Conservation (phyloP, 2,888 invertebrate species). For the Spilarctia lutea region DNA sequence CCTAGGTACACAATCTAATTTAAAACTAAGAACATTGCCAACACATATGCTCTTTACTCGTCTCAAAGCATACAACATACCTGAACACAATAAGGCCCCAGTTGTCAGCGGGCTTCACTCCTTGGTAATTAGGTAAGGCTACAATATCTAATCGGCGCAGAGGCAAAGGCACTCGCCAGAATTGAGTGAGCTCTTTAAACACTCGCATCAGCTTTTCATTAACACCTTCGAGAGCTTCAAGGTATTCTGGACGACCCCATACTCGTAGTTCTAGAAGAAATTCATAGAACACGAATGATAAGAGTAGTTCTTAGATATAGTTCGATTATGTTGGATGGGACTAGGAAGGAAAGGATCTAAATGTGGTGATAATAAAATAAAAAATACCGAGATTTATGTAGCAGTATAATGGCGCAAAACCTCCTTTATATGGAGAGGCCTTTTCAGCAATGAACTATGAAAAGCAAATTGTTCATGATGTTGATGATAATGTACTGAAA, state of each 20-base stretch:
- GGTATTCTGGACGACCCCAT: slow-evolving; percentile 88
- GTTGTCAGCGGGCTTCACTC: slow-evolving; percentile 91
- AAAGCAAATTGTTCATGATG: too few relatives aligned
- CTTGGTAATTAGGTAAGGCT: slow-evolving; percentile 90
- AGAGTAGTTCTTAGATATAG: not conserved
- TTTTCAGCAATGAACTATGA: too few relatives aligned
- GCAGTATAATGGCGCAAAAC: too few relatives aligned
- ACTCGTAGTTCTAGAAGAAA: slow-evolving; percentile 82
- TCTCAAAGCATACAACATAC: slow-evolving; percentile 77
- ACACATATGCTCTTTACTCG: not conserved
- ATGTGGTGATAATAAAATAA: too few relatives aligned
- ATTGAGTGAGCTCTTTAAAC: slow-evolving; percentile 86
- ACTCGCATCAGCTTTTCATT: slow-evolving; percentile 86
- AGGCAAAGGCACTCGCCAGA: slow-evolving; percentile 89
- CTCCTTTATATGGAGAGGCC: too few relatives aligned
- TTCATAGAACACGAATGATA: not conserved
- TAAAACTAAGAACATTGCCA: not conserved
- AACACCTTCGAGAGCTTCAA: slow-evolving; percentile 86
- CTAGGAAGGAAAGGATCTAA: not conserved
- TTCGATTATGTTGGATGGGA: not conserved
- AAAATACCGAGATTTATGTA: too few relatives aligned
- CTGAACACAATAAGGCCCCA: slow-evolving; percentile 93
- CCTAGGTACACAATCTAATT: not conserved
- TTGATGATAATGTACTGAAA: too few relatives aligned
- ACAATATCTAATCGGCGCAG: slow-evolving; percentile 90